Conservation (phyloP, 2,888 invertebrate species). For the Drosophila antonietae region DNA sequence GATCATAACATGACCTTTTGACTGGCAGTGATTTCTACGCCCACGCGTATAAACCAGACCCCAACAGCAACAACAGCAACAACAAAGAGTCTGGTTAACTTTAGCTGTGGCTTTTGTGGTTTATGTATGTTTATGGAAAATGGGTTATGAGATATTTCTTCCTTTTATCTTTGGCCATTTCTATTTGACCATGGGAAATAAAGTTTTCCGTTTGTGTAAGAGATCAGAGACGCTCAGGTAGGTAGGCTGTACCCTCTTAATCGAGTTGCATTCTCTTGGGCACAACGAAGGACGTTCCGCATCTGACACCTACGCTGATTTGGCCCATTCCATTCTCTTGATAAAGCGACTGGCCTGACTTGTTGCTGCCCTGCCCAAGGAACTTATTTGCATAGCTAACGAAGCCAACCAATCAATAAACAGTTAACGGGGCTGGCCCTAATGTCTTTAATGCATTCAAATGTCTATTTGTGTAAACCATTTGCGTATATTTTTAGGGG, state of each 20-base stretch:
- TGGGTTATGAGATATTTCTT: constrained; percentile 81
- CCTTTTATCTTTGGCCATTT: constrained; percentile 78
- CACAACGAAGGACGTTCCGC: constrained; percentile 65
- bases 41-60: constrained; percentile 80
- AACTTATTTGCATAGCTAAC: constrained; percentile 25
- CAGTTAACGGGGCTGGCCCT: constrained; percentile 11
- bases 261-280: constrained; percentile 64
- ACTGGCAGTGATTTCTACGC: constrained; percentile 83
- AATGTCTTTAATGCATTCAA: constrained; percentile 38
- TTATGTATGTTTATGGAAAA: constrained; percentile 80
- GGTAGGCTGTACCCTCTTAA: constrained; percentile 67
- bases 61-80: constrained; percentile 62
- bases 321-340: background rate
- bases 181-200: constrained; percentile 81
- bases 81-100: constrained; percentile 53
- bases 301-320: constrained; percentile 69
- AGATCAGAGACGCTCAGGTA: constrained; percentile 35
- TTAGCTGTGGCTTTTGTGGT: constrained; percentile 69
- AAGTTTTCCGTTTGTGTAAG: constrained; percentile 59
- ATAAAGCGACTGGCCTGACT: constrained; percentile 14
- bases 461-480: constrained; percentile 35
- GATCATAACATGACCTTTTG: constrained; percentile 82
- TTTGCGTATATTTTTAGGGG: constrained; percentile 39
- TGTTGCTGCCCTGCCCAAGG: constrained; percentile 31
- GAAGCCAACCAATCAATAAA: constrained; percentile 44